These are phyloP conservation scores for Charaxes varanes DNA, from an alignment of 1,140 invertebrate species.

Conservation along the genomic window DNA sequence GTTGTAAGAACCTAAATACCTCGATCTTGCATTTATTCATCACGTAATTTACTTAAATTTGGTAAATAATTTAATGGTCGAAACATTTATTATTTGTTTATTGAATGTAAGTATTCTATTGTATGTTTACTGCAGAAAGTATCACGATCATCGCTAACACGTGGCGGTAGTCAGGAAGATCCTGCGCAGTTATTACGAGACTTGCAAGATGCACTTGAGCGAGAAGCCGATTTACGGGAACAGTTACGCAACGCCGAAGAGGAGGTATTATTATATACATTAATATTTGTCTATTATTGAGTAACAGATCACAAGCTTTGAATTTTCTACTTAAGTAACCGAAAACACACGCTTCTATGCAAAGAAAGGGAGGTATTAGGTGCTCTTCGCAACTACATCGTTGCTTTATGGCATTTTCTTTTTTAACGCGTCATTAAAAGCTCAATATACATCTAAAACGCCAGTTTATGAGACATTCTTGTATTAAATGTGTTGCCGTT, in stretches of 20 bases:
- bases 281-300: not conserved
- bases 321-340: constrained; percentile 5
- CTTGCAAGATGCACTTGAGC: constrained; percentile 91
- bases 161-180: constrained; percentile 86
- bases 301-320: constrained; percentile 7
- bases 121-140: constrained; percentile 71
- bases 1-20: too few species aligned
- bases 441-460: too few species aligned
- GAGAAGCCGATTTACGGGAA: constrained; percentile 94
- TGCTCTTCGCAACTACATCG: not conserved
- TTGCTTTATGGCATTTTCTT: not conserved
- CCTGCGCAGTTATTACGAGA: constrained; percentile 87
- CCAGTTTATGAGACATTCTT: not conserved
- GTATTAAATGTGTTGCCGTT: too few species aligned
- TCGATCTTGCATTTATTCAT: too few species aligned
- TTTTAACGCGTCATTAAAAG: too few species aligned
- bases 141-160: constrained; percentile 79
- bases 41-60: too few species aligned
- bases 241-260: constrained; percentile 93
- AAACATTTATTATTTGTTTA: too few species aligned
- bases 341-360: constrained; percentile 2
- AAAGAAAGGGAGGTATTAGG: constrained; percentile 7
- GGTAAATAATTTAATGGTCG: too few species aligned
- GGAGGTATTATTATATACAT: constrained; percentile 73
- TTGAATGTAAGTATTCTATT: too few species aligned